phyloP scores from a whole-genome alignment of 2,113 vertebrate species.

The Mesoclemmys tuberculata region DNA sequence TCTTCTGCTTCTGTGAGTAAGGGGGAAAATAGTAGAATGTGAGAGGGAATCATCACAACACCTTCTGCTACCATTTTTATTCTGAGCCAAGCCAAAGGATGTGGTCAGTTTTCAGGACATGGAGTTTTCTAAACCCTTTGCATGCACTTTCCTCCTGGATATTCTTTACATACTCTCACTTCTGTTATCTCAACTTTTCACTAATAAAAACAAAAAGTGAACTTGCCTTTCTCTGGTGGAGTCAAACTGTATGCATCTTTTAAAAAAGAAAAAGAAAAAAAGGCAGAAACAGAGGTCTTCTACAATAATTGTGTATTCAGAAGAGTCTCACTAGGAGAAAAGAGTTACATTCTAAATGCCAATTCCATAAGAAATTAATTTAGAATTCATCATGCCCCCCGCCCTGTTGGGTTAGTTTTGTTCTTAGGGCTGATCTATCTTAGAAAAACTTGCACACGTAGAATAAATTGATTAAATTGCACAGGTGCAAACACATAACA shows the following conservation, averaged over 20 bases:
- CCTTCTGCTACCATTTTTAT: not conserved
- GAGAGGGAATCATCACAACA: not conserved
- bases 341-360: not conserved
- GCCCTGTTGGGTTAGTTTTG: not conserved
- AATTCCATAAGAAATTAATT: not conserved
- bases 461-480: not conserved
- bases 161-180: not conserved
- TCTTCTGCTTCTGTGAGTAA: not conserved
- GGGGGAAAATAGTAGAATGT: not conserved
- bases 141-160: not conserved
- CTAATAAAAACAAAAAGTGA: not conserved
- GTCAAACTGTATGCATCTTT: not conserved
- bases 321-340: not conserved
- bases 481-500: not conserved
- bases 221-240: not conserved
- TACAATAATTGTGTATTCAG: not conserved
- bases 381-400: not conserved
- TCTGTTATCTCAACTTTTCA: constrained; percentile 1
- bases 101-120: not conserved
- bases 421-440: not conserved
- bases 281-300: not conserved
- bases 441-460: not conserved
- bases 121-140: not conserved
- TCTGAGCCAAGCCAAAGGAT: not conserved
- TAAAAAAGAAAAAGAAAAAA: not conserved